These are phyloP conservation scores for Lutraria rhynchaena DNA, from an alignment of 1,140 invertebrate species.

Conservation along the genomic window DNA sequence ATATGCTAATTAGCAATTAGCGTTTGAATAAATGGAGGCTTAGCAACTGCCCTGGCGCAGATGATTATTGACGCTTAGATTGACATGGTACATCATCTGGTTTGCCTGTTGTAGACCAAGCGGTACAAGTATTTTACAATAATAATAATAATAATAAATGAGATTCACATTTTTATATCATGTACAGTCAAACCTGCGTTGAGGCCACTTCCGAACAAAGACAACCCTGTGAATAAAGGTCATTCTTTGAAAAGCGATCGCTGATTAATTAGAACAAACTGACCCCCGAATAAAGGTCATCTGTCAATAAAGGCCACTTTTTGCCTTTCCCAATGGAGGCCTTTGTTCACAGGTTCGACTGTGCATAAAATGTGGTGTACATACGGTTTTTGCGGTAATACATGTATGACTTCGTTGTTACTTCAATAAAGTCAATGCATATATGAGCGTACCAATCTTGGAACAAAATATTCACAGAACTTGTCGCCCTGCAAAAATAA, in stretches of 20 bases:
- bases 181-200: no score
- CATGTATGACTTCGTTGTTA: constrained; percentile 6
- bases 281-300: no score
- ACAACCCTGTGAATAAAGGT: no score
- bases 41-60: neutral
- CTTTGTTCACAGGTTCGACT: no score
- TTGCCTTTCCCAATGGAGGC: no score
- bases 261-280: no score
- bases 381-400: constrained; percentile 35
- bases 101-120: neutral
- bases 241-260: no score
- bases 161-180: no score
- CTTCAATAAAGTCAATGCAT: constrained; percentile 14
- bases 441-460: constrained; percentile 3
- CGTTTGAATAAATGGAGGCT: neutral
- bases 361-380: no score
- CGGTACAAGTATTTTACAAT: neutral
- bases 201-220: no score
- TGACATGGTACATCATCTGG: neutral
- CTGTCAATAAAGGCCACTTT: no score
- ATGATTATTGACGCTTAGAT: neutral
- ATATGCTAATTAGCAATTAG: neutral
- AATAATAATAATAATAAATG: no score
- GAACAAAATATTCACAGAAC: neutral
- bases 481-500: neutral